Evolutionary conservation across 2,888 invertebrate species (phyloP).

Genomic region (Calephelis perditalis): DNA sequence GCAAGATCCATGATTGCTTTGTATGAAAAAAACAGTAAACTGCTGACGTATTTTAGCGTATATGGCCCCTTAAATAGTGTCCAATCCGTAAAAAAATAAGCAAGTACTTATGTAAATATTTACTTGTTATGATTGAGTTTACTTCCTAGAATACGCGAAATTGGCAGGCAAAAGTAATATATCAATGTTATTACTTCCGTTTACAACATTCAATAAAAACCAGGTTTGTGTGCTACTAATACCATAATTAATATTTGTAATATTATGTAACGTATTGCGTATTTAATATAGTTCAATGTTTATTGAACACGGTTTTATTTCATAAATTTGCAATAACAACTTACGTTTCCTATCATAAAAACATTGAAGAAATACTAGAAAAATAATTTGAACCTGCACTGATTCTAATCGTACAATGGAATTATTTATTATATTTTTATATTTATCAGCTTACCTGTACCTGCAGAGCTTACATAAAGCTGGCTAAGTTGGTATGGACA

Average conservation of each 20-base stretch:
- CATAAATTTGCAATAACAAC: neutral
- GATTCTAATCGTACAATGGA: too few species aligned
- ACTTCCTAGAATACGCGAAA: neutral
- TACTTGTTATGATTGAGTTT: neutral
- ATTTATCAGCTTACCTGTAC: too few species aligned
- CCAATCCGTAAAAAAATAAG: neutral
- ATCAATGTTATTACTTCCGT: neutral
- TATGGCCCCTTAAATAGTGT: too few species aligned
- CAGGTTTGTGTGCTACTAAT: conserved; percentile 5
- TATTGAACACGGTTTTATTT: neutral
- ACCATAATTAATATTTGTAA: neutral
- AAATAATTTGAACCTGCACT: too few species aligned
- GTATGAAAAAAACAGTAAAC: too few species aligned
- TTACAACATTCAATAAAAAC: conserved; percentile 1
- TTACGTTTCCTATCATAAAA: too few species aligned
- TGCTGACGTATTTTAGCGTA: too few species aligned
- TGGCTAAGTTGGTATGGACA: too few species aligned
- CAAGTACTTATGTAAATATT: neutral
- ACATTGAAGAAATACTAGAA: too few species aligned
- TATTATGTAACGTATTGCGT: neutral
- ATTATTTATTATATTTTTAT: too few species aligned
- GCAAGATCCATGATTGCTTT: too few species aligned
- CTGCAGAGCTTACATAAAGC: too few species aligned
- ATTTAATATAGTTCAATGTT: conserved; percentile 7
- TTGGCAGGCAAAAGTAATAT: neutral